Base-by-base conservation (phyloP, 2,797 vertebrate species). In the Sebastes baramenuke region DNA sequence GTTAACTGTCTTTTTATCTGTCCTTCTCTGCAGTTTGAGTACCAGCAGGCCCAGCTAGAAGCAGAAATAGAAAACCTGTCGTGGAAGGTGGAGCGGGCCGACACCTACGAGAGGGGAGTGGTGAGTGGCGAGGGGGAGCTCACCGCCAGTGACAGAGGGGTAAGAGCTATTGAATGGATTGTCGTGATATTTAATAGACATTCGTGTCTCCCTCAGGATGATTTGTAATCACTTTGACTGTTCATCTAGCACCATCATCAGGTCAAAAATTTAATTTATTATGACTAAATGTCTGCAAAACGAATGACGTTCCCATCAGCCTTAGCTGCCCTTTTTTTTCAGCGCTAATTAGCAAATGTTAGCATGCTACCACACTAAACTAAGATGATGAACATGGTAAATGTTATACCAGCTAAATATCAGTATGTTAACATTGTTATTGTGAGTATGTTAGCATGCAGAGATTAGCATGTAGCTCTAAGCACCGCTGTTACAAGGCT, bases 11-110 rank as follows among this genome's bases (percentile, higher is more conserved):
- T 52, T 52, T 5, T 52, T 52, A n/a, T 11, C 13, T 32, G 13
- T 75, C 20, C 16, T n/a, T 49, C 7, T 75, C 32, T 74, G 32
- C 83, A 99, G 98, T 99, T 99, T 95, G 99, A 99, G 93, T 99
- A 99, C 94, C 99, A 99, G 93, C 99, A 99, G 93, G 99, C 98
- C 29, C 99, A 99, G 94, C 95, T 99, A 90, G 99, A 99, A 93
- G 99, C 99, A 6, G 98, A 99, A 95, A 99, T 99, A 25, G 99
- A 99, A 92, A 99, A 99, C 93, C 94, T 99, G 82, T 99, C 99
- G 0, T 99, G 99, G 99, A 99, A 99, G 91, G 99, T 99, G 93
- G 99, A 99, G 83, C 95, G 98, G 86, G 99, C 97, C 1, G 99
- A 99, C 96, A 97, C 93, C 96, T 99, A 99, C 20, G 98, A 99